Percentiles rank a stretch among this genome's conserved stretches.
Evolutionary conservation across 1,140 invertebrate species (phyloP).

Genomic region (Dinothrombium tinctorium): DNA sequence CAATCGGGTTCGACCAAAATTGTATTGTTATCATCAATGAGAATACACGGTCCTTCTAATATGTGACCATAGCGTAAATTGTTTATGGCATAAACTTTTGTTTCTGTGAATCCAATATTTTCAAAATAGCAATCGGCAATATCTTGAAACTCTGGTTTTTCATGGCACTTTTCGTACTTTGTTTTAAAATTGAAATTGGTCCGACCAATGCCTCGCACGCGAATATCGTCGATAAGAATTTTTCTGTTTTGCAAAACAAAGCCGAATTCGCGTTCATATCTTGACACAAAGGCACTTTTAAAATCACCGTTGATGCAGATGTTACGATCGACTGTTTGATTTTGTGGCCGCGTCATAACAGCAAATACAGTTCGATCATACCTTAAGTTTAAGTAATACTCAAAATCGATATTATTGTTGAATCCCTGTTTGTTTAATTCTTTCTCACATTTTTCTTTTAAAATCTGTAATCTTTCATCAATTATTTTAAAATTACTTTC

Average conservation of each 20-base stretch:
- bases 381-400: constrained; percentile 68
- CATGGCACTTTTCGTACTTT: constrained; percentile 7
- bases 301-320: constrained; percentile 44
- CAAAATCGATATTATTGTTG: constrained; percentile 19
- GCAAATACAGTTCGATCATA: constrained; percentile 87
- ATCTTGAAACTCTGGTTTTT: neutral
- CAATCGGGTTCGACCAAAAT: constrained; percentile 66
- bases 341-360: constrained; percentile 47
- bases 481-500: constrained; percentile 6
- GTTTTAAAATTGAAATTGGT: constrained; percentile 23
- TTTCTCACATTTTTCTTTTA: constrained; percentile 34
- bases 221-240: constrained; percentile 76
- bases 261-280: constrained; percentile 84
- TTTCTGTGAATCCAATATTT: constrained; percentile 36
- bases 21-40: constrained; percentile 79
- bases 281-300: constrained; percentile 39
- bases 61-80: constrained; percentile 40
- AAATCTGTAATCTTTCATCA: constrained; percentile 28
- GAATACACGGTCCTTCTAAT: constrained; percentile 66
- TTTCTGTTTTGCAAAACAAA: constrained; percentile 51
- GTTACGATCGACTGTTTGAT: neutral
- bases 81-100: constrained; percentile 48
- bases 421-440: constrained; percentile 53
- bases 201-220: constrained; percentile 60
- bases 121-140: constrained; percentile 48